Evolutionary conservation across 2,113 vertebrate genomes (phyloP).

Genomic region (Rissa tridactyla): DNA sequence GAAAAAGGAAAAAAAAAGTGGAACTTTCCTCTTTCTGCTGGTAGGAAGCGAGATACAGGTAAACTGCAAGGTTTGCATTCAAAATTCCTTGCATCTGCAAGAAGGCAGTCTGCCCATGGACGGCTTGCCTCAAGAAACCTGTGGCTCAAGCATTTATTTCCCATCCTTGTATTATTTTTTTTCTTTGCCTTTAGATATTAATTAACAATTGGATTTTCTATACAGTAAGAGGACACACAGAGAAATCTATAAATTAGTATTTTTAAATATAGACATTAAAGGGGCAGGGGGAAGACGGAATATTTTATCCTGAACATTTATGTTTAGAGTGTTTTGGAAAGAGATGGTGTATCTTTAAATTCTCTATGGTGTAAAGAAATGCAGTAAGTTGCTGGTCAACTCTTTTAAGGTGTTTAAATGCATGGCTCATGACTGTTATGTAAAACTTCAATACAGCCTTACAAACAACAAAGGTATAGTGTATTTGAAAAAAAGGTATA

Average conservation of each 20-base stretch:
- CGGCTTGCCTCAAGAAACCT: neutral
- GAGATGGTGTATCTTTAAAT: slow-evolving; percentile 51
- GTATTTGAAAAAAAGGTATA: slow-evolving; percentile 65
- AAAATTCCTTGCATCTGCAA: neutral
- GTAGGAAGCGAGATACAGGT: neutral
- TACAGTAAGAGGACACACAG: neutral
- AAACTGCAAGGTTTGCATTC: neutral
- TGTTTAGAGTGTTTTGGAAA: slow-evolving; percentile 50
- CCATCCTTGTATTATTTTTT: neutral
- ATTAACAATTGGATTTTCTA: neutral
- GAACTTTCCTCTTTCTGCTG: neutral
- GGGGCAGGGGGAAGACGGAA: neutral
- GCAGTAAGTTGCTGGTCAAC: slow-evolving; percentile 85
- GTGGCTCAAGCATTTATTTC: neutral
- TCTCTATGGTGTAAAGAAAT: slow-evolving; percentile 37
- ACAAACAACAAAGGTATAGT: slow-evolving; percentile 72
- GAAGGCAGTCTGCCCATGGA: neutral
- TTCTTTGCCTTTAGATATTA: neutral
- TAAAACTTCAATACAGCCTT: slow-evolving; percentile 79
- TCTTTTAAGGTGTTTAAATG: slow-evolving; percentile 76
- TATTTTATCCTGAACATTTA: slow-evolving; percentile 33
- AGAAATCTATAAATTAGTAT: slow-evolving; percentile 17
- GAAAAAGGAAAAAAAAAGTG: neutral
- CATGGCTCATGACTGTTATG: slow-evolving; percentile 91
- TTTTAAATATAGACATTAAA: slow-evolving; percentile 48